Base-by-base conservation (phyloP, 2,888 invertebrate species). In the Spodoptera exigua region DNA sequence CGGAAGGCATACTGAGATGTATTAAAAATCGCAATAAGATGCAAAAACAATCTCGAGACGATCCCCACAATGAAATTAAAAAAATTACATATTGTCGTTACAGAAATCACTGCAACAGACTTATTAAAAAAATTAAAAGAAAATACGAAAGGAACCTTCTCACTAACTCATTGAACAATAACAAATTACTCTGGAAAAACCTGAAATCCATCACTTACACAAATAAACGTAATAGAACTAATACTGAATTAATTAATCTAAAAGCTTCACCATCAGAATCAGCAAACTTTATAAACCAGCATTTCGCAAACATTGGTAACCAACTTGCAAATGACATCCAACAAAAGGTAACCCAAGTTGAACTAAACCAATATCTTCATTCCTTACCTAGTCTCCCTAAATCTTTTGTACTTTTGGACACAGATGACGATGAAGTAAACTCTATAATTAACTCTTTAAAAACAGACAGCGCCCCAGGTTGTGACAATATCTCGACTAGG, bases 361-460 rank as follows among this genome's bases (percentile, higher is more conserved):
- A 21, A 4, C n/a, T 36, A 9, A 14, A 36, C 18, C 11, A 12
- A 36, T 36, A 45, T 2, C 16, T n/a, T 14, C 13, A 14, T 13
- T 40, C 12, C 14, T 21, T 37, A 27, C 36, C 16, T 47, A 34
- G 18, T 14, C 55, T 40, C 12, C 10, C 18, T 12, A 55, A 47
- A 17, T 55, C 34, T 21, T 55, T 55, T 34, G 40, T 48, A 12
- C 40, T 35, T 2, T 34, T 55, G n/a, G 53, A 53, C 9, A 37
- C 36, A 3, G 37, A 45, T 13, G 11, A 1, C n/a, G 13, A 27
- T 13, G 46, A 39, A 39, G 32, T 54, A 18, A 39, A 39, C 5
- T 2, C 1, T 27, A 45, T 53, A 37, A 37, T 45, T 3, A 36
- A 16, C 2, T 16, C 21, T 27, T 17, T 53, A 11, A 37, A 47